Percentiles rank a stretch among this genome's conserved stretches.
Conservation (phyloP, 1,140 invertebrate genomes). For the Colletes gigas region DNA sequence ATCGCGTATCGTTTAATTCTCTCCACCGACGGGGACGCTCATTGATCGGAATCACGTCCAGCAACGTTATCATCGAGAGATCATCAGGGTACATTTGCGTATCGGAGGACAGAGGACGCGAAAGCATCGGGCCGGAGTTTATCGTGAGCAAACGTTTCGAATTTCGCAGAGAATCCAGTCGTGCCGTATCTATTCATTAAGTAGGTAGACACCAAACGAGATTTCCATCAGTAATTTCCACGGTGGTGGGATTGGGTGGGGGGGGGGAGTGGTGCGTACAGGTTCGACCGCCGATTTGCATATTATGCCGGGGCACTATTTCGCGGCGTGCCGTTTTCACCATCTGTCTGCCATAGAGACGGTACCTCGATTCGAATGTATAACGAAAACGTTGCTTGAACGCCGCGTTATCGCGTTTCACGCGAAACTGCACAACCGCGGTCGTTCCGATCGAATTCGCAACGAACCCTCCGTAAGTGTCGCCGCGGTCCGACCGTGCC, state of each 20-base stretch:
- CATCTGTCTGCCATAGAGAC: constrained; percentile 35
- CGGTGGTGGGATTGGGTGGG: constrained; percentile 52
- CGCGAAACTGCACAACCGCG: background rate
- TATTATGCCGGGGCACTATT: constrained; percentile 66
- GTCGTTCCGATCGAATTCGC: too few species aligned
- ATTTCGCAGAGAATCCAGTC: constrained; percentile 68
- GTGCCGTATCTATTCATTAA: constrained; percentile 75
- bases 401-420: background rate
- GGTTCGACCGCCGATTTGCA: constrained; percentile 71
- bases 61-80: background rate
- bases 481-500: too few species aligned
- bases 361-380: constrained; percentile 1
- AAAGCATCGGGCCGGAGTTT: background rate
- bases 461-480: too few species aligned
- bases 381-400: background rate
- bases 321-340: constrained; percentile 47
- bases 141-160: constrained; percentile 47
- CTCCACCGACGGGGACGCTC: too few species aligned
- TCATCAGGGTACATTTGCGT: constrained; percentile 23
- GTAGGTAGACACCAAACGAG: constrained; percentile 74
- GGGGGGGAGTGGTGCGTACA: constrained; percentile 54
- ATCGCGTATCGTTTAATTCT: too few species aligned
- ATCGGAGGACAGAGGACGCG: background rate
- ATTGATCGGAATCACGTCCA: too few species aligned
- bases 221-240: constrained; percentile 78